phyloP scores from a whole-genome alignment of 2,113 vertebrate species.

The Pardalotus punctatus region DNA sequence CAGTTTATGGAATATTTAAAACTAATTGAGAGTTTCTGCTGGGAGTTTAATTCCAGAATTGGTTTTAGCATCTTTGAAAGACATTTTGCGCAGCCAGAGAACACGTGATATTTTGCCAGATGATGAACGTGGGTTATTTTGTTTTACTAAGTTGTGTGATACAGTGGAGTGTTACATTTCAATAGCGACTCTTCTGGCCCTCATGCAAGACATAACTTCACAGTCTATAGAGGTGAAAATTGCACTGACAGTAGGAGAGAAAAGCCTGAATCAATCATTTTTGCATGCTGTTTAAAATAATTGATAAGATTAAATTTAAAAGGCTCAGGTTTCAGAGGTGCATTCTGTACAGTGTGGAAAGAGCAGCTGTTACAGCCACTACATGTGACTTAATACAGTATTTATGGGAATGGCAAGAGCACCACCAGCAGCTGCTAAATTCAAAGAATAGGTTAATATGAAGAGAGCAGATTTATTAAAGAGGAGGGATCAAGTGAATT shows the following conservation, averaged over 20 bases:
- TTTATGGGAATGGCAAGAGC: not conserved
- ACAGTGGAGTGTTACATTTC: not conserved
- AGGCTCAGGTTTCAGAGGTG: not conserved
- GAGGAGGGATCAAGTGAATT: not conserved
- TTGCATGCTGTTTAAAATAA: constrained; percentile 2
- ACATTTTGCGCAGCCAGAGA: not conserved
- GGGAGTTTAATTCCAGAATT: not conserved
- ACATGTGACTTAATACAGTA: not conserved
- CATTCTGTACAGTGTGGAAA: not conserved
- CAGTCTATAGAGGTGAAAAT: constrained; percentile 14
- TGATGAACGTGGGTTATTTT: not conserved
- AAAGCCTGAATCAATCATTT: not conserved
- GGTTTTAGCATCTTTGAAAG: not conserved
- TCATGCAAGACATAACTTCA: not conserved
- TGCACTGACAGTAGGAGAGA: not conserved
- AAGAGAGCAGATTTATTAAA: not conserved
- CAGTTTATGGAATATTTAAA: not conserved
- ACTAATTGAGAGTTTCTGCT: not conserved
- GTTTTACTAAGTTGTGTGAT: not conserved
- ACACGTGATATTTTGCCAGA: not conserved
- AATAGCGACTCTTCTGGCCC: not conserved
- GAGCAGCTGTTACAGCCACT: not conserved
- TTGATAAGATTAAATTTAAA: constrained; percentile 1
- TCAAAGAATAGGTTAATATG: not conserved
- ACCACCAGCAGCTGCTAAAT: not conserved